phyloP scores from a whole-genome alignment of 2,113 vertebrate species.

The Apteryx mantelli region DNA sequence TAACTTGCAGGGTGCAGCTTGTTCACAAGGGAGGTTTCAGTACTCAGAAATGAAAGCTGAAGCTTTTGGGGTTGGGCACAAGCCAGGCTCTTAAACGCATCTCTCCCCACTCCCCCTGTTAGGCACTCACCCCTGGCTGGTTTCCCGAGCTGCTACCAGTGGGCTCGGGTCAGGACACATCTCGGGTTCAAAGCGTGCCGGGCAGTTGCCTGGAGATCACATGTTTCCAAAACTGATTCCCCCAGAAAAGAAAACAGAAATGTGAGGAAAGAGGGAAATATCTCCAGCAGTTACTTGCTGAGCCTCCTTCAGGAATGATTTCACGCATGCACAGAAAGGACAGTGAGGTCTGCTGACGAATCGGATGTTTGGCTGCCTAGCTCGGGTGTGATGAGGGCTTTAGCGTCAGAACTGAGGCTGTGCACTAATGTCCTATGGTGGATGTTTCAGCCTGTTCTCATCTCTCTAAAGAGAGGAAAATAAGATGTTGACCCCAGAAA shows the following conservation, averaged over 20 bases:
- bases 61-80: background rate
- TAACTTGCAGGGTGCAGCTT: background rate
- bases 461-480: background rate
- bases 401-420: background rate
- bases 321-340: accelerated
- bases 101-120: background rate
- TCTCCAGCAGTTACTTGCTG: accelerated
- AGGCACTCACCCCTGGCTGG: background rate
- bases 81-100: background rate
- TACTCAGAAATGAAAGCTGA: background rate
- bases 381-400: background rate
- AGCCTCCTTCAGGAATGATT: background rate
- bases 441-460: background rate
- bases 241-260: background rate
- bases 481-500: background rate
- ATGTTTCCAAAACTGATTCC: constrained; percentile 52
- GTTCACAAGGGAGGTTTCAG: background rate
- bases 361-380: background rate
- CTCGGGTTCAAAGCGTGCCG: background rate
- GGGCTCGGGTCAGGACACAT: background rate
- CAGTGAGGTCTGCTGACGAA: accelerated
- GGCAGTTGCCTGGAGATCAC: constrained; percentile 6
- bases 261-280: background rate
- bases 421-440: background rate
- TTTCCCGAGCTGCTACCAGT: background rate